Evolutionary conservation across 1,140 invertebrate genomes (phyloP).

Genomic region (Orius laevigatus): DNA sequence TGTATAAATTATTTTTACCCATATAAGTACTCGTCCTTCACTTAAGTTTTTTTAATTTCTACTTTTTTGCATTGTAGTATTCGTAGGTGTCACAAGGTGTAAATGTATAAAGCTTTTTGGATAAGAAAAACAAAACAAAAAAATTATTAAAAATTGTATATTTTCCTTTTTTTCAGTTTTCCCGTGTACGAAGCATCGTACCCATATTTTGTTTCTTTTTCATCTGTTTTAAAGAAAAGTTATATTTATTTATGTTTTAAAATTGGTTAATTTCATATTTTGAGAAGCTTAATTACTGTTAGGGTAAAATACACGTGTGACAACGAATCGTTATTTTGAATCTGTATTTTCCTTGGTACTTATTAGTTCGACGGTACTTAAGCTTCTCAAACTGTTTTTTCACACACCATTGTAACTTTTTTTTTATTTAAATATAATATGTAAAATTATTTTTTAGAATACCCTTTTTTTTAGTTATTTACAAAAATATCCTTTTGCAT

Average conservation of each 20-base stretch:
- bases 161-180: not conserved
- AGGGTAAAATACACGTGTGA: not conserved
- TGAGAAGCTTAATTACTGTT: constrained; percentile 5
- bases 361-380: not conserved
- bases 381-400: constrained; percentile 3
- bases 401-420: constrained; percentile 3
- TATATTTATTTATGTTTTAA: not conserved
- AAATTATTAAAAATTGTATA: not conserved
- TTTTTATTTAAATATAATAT: constrained; percentile 10
- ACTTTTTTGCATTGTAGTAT: not conserved
- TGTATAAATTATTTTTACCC: constrained; percentile 16
- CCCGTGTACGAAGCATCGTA: not conserved
- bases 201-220: not conserved
- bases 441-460: constrained; percentile 11
- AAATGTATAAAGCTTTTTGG: not conserved
- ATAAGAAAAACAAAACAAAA: not conserved
- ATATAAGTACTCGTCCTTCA: not conserved
- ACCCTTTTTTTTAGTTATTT: constrained; percentile 1
- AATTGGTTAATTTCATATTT: too few species aligned
- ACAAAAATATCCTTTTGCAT: not conserved
- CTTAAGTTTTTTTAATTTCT: not conserved
- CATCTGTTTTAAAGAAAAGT: not conserved
- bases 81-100: not conserved
- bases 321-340: constrained; percentile 9
- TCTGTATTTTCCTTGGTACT: not conserved